Conservation (phyloP, 2,113 vertebrate genomes). For the Craseonycteris thonglongyai region DNA sequence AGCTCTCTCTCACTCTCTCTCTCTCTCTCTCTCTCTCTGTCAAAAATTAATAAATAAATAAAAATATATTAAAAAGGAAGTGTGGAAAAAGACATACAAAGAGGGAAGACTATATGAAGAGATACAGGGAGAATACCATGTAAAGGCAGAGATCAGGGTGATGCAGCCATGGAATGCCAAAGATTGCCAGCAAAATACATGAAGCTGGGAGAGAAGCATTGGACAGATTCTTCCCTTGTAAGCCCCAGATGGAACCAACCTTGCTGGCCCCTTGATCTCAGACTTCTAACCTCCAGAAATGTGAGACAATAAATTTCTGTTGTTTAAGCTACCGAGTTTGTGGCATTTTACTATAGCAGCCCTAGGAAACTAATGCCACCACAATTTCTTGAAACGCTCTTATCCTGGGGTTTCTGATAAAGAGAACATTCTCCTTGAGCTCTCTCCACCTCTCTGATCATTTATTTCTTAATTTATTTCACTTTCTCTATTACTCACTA, state of each 20-base stretch:
- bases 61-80: background rate
- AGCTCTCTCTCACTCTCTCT: too few relatives aligned
- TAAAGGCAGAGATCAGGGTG: background rate
- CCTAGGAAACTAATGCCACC: background rate
- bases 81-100: background rate
- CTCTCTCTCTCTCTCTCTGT: too few relatives aligned
- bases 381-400: background rate
- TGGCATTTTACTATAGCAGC: background rate
- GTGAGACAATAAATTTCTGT: background rate
- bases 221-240: background rate
- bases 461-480: background rate
- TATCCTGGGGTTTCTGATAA: background rate
- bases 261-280: background rate
- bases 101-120: background rate
- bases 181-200: background rate
- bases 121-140: background rate
- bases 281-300: background rate
- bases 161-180: background rate
- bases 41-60: too few relatives aligned
- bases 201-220: background rate
- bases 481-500: background rate
- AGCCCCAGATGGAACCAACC: background rate
- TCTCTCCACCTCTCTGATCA: background rate
- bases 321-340: background rate
- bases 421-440: background rate